A percentile compares a stretch with the other conserved stretches of the same genome.
Conservation (phyloP, 1,140 invertebrate genomes). For the Coboldia fuscipes region DNA sequence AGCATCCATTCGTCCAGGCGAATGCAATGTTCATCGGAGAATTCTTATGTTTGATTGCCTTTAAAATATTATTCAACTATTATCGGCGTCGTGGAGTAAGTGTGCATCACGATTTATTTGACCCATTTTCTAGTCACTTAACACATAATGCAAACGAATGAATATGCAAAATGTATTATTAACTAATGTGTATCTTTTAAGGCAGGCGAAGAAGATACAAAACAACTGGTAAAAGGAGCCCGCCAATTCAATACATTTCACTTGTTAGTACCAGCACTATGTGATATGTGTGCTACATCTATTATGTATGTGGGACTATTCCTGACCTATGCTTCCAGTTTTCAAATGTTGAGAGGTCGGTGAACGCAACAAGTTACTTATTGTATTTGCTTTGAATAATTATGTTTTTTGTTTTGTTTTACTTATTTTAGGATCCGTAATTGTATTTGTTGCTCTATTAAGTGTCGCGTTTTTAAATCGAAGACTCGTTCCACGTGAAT, state of each 20-base stretch:
- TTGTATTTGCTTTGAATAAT: conserved; percentile 1
- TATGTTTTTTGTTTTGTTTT: too few relatives aligned
- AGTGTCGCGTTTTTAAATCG: conserved; percentile 73
- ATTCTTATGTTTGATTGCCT: conserved; percentile 56
- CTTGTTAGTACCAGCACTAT: conserved; percentile 63
- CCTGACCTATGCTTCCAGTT: conserved; percentile 82
- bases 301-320: conserved; percentile 81
- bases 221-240: conserved; percentile 37
- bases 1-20: conserved; percentile 81
- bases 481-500: conserved; percentile 44
- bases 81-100: conserved; percentile 32
- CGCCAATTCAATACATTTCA: conserved; percentile 58
- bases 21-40: conserved; percentile 79
- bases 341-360: conserved; percentile 86
- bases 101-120: conserved; percentile 4
- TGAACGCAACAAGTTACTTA: not conserved
- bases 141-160: too few relatives aligned
- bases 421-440: conserved; percentile 48
- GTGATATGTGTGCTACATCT: conserved; percentile 54
- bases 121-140: not conserved
- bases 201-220: conserved; percentile 30
- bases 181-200: conserved; percentile 15
- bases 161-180: not conserved
- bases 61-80: conserved; percentile 34
- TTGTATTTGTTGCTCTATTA: conserved; percentile 80